Evolutionary conservation across 2,888 invertebrate species (phyloP), one percentile per base, ranked within the genome.

Genomic region (Aethes cnicana): DNA sequence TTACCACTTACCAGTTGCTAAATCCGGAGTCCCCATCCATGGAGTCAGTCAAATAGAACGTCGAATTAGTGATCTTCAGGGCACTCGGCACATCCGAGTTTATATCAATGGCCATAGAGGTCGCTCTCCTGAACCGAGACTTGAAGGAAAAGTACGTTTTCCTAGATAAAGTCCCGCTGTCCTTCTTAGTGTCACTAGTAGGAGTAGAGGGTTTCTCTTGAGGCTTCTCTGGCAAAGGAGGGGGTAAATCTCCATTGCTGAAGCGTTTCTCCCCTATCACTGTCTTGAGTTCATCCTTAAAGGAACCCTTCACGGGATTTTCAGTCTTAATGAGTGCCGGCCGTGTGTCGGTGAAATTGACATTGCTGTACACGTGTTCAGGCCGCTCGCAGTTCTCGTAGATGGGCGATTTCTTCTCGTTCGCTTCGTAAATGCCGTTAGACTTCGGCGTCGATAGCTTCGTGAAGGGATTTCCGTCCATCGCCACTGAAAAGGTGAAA

Each of bases 21-120:
- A 92, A 92, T 21, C 92, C 92, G 1, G 92, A 92, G 67, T 93
- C 93, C 1, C 92, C 89, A 63, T 93, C 92, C 62, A 92, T 91
- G 0, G 92, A 91, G 58, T 94, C 93, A 39, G 93, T 93, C 62
- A 94, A 75, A 68, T 95, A 95, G 74, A 95, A 95, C 0, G 94
- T 94, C 39, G 94, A 94, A 58, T 92, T 92, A 0, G 93, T 91
- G 35, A 91, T 88, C 62, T 90, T 90, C 47, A 92, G 62, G 1
- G 91, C 85, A 57, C 89, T 89, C 0, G 91, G 90, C 28, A 91
- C 80, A n/a, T 91, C 91, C 2, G 72, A 64, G 35, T 90, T 89
- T 16, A 90, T 84, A 55, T 91, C 91, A 11, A 91, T 81, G 1
- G 91, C 91, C 56, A 93, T 72, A 7, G 92, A 92, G 28, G 91